Evolutionary conservation across 2,888 invertebrate species (phyloP), one percentile per base, ranked within the genome.

Genomic region (Drosophila helvetica): DNA sequence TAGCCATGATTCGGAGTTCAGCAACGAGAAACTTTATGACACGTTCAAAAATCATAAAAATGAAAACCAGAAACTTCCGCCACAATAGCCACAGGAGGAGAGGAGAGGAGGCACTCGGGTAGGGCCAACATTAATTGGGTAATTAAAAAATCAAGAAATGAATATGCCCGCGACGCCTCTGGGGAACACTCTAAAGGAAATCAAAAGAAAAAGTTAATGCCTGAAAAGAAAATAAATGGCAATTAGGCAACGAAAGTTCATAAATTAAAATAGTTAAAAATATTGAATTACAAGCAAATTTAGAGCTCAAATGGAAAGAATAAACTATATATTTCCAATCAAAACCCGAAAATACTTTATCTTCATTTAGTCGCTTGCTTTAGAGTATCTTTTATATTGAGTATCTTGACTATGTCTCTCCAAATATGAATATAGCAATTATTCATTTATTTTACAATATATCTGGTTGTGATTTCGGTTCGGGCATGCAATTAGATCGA

Each of bases 401-500:
- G 22, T 22, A 22, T 22, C 22, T 22, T 22, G 22, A 22, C 5
- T 27, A 27, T 27, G 8, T 33, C 33, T 33, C 33, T 12, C 12
- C 38, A 48, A 48, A 64, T 64, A 54, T 58, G 53, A 63, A 54
- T 61, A 61, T 57, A 52, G 53, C 53, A 56, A 64, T 71, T 64
- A 57, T 42, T 50, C 64, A 72, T 67, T 58, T 58, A 64, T 50
- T 64, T 71, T 58, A 25, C 33, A 33, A 46, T 57, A 71, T 71
- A 19, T 61, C 33, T 60, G 66, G 65, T n/a, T 46, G 27, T 60
- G 6, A 33, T 25, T 53, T 57, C 22, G 50, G 38, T 58, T n/a
- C 65, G 73, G 77, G 51, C 85, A 70, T 75, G 85, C 79, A 87
- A 87, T 85, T 84, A 72, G 82, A 77, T 84, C 77, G 73, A 74